A percentile compares a stretch with the other conserved stretches of the same genome.
Conservation (phyloP, 2,888 invertebrate species). For the Bellardia pandia region DNA sequence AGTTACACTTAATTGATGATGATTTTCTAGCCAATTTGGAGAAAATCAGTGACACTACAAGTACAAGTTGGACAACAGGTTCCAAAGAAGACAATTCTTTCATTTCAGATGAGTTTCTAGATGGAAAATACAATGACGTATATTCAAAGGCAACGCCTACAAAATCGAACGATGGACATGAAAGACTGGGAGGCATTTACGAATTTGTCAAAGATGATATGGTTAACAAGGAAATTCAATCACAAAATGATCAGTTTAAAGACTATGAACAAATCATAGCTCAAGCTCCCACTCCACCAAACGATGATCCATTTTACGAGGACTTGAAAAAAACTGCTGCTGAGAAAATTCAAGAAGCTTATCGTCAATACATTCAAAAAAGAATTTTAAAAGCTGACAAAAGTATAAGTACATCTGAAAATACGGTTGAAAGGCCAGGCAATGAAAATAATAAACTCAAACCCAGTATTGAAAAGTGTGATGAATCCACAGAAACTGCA, state of each 20-base stretch:
- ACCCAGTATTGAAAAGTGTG: too few species aligned
- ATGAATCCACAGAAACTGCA: neutral
- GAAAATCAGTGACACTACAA: slow-evolving; percentile 50
- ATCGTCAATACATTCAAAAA: slow-evolving; percentile 3
- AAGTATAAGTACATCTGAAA: neutral
- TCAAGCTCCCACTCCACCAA: slow-evolving; percentile 18
- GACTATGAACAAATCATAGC: neutral
- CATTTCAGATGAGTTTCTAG: slow-evolving; percentile 61
- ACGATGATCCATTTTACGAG: slow-evolving; percentile 1
- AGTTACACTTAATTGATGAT: neutral
- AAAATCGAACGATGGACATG: neutral
- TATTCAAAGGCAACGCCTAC: neutral
- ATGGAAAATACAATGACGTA: slow-evolving; percentile 2
- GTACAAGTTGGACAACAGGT: slow-evolving; percentile 61
- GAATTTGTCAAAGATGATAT: slow-evolving; percentile 6
- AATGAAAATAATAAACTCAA: too few species aligned
- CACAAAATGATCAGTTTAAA: neutral
- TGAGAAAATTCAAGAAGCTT: slow-evolving; percentile 25
- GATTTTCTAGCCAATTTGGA: slow-evolving; percentile 51
- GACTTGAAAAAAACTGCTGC: slow-evolving; percentile 16
- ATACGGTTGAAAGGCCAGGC: neutral
- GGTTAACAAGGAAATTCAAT: too few species aligned
- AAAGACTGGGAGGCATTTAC: slow-evolving; percentile 18
- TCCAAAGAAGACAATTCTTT: slow-evolving; percentile 65
- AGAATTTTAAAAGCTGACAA: neutral